Percentiles rank a stretch among this genome's conserved stretches.
These are phyloP conservation scores for Talpa occidentalis DNA, from an alignment of 2,113 vertebrate species.

Conservation along the genomic window DNA sequence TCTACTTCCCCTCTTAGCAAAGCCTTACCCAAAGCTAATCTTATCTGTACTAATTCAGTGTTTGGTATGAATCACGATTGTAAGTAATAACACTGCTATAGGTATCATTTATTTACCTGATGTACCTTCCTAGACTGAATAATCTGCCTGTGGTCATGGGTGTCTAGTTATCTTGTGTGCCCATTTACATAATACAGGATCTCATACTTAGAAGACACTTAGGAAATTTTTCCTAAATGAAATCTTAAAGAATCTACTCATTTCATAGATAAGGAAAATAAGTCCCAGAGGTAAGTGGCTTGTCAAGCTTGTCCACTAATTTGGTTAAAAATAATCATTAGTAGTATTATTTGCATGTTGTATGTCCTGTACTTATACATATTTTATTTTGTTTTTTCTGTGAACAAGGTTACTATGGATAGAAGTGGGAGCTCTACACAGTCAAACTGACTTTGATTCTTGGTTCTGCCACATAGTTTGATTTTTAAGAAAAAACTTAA, in stretches of 20 bases:
- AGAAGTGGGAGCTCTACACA: background rate
- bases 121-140: background rate
- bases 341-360: background rate
- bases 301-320: background rate
- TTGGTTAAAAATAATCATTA: conserved; percentile 32
- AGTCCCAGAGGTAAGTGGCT: background rate
- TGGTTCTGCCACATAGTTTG: background rate
- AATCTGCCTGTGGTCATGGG: background rate
- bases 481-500: background rate
- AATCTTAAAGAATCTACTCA: background rate
- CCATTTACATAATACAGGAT: background rate
- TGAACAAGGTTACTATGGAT: background rate
- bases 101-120: background rate
- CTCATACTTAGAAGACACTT: background rate
- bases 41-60: background rate
- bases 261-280: conserved; percentile 36
- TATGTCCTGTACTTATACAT: background rate
- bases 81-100: background rate
- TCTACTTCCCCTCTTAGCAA: background rate
- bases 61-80: background rate
- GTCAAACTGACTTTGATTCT: background rate
- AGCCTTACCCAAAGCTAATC: background rate
- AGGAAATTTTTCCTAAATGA: conserved; percentile 25
- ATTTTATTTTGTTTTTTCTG: conserved; percentile 14
- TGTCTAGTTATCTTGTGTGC: background rate